These are phyloP conservation scores for Bimastos eiseni DNA, from an alignment of 2,888 invertebrate genomes.

Conservation along the genomic window DNA sequence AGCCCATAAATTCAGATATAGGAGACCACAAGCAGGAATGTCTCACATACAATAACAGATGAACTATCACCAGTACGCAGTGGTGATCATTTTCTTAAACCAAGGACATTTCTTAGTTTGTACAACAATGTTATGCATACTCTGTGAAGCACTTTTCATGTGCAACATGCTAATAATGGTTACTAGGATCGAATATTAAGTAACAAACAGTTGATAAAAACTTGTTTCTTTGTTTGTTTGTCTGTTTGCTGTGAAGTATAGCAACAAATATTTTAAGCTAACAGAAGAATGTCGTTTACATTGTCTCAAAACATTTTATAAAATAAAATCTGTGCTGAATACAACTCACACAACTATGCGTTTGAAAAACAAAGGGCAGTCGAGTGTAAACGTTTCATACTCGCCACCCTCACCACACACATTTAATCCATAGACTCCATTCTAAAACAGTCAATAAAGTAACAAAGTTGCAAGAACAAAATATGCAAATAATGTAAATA, in stretches of 20 bases:
- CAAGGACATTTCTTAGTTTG: neutral
- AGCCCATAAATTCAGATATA: neutral
- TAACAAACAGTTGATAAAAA: neutral
- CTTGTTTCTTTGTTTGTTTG: neutral
- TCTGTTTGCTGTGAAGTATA: neutral
- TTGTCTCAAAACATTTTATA: neutral
- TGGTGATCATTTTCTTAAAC: neutral
- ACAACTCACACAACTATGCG: constrained; percentile 69
- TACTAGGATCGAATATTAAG: neutral
- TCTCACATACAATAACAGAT: neutral
- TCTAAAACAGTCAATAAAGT: constrained; percentile 53
- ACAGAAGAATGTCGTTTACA: neutral
- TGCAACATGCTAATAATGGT: neutral
- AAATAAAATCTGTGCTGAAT: neutral
- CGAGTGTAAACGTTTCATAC: constrained; percentile 94
- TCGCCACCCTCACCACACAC: constrained; percentile 92
- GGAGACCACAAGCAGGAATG: neutral
- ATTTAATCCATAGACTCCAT: constrained; percentile 76
- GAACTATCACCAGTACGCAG: neutral
- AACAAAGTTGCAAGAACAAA: constrained; percentile 4
- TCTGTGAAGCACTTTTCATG: neutral
- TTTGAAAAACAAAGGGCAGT: constrained; percentile 92
- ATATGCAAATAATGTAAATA: neutral
- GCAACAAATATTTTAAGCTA: neutral
- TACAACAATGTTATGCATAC: neutral